Evolutionary conservation across 1,140 invertebrate species (phyloP), one percentile per base, ranked within the genome.

Genomic region (Papilio aristodemus): DNA sequence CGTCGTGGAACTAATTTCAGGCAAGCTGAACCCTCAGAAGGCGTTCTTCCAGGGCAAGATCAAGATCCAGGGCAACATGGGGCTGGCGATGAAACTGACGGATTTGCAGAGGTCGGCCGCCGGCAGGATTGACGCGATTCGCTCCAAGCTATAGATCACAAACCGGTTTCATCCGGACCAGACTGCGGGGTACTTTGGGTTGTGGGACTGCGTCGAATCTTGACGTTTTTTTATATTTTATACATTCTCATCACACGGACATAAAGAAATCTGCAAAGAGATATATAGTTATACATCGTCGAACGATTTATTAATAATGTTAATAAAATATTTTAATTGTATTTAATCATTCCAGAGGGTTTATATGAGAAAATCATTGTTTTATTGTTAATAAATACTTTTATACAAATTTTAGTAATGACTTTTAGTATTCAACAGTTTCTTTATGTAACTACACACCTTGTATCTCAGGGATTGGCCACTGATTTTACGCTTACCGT

Each of bases 11-110:
- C 93, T 99, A 69, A 95, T 99, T 77, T 94, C 95, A 1, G 97
- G 98, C 14, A 97, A 97, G 91, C 90, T 99, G 38, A 97, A 98
- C 85, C 97, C 97, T 1, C 97, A 99, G 84, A 97, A 98, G 92
- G 98, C 98, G 7, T 99, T 99, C 89, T 99, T 99, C 94, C 97
- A 99, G 92, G 98, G 98, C 17, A 99, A 99, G 89, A 94, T 99
- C 14, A 98, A 98, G 91, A 95, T 98, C 62, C 95, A 98, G 87
- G 98, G 98, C 46, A 99, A 99, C 82, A 98, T 99, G 95, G 97
- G 96, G 0, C 91, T 99, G 9, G 98, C 98, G 4, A 96, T 99
- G 96, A 99, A 98, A 88, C 89, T 99, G 36, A 96, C 96, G 58
- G 96, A 98, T 76, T 92, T 98, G 63, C 96, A 97, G 79, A 94